A percentile compares a stretch with the other conserved stretches of the same genome.
These are phyloP conservation scores for Corapipo altera DNA, from an alignment of 2,113 vertebrate species.

Conservation along the genomic window DNA sequence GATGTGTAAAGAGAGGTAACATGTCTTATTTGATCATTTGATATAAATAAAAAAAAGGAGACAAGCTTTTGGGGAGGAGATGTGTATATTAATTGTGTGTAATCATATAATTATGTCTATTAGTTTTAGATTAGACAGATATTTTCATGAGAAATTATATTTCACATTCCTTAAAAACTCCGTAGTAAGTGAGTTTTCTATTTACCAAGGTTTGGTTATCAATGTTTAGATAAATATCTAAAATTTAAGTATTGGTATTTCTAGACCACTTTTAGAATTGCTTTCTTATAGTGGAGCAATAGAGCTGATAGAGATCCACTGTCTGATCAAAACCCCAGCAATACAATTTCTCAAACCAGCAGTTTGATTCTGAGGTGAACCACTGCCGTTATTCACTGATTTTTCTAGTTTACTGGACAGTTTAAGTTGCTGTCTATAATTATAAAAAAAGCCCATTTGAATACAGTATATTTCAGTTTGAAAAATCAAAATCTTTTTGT, in stretches of 20 bases:
- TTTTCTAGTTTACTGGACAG: background rate
- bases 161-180: background rate
- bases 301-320: background rate
- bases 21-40: background rate
- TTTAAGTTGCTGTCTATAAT: background rate
- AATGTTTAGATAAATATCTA: background rate
- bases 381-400: background rate
- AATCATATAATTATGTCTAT: background rate
- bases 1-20: background rate
- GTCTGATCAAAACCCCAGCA: background rate
- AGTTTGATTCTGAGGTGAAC: background rate
- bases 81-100: background rate
- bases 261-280: background rate
- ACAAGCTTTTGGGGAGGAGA: background rate
- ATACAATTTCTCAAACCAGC: background rate
- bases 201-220: constrained; percentile 2
- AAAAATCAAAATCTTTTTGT: background rate
- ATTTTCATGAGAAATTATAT: background rate
- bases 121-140: background rate
- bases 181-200: background rate
- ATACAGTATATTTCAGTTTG: background rate
- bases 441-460: background rate
- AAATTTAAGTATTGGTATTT: background rate
- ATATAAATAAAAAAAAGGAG: background rate
- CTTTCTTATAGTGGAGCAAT: background rate